These are phyloP conservation scores for Isotomurus palustris DNA, from an alignment of 2,888 invertebrate genomes.

Conservation along the genomic window DNA sequence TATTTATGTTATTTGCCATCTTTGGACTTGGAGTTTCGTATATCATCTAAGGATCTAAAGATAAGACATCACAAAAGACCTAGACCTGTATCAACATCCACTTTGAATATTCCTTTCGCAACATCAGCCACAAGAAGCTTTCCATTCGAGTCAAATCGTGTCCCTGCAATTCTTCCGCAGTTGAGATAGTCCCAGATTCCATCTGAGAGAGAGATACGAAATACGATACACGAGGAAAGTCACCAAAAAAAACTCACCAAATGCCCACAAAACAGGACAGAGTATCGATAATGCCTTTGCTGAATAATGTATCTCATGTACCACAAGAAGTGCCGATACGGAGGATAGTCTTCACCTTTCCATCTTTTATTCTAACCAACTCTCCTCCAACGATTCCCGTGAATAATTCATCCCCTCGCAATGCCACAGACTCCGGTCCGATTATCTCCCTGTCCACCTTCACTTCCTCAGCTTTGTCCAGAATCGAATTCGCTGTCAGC, in stretches of 20 bases:
- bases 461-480: slow-evolving; percentile 64
- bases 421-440: slow-evolving; percentile 76
- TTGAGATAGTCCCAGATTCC: slow-evolving; percentile 68
- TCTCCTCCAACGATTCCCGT: slow-evolving; percentile 69
- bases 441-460: slow-evolving; percentile 60
- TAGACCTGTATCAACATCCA: slow-evolving; percentile 69
- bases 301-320: slow-evolving; percentile 4
- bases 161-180: slow-evolving; percentile 86
- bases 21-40: too few species aligned
- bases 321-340: slow-evolving; percentile 25
- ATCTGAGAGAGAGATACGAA: slow-evolving; percentile 57
- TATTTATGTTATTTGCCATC: too few species aligned
- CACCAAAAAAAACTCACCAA: too few species aligned
- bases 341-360: slow-evolving; percentile 54
- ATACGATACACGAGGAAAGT: too few species aligned
- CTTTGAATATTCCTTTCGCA: slow-evolving; percentile 80
- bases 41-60: too few species aligned
- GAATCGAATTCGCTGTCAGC: slow-evolving; percentile 59
- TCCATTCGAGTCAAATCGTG: slow-evolving; percentile 67
- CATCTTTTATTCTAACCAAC: slow-evolving; percentile 67
- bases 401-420: slow-evolving; percentile 71
- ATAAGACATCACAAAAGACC: too few species aligned
- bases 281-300: too few species aligned
- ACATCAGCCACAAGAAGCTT: slow-evolving; percentile 72
- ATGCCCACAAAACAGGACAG: too few species aligned